Base-by-base conservation (phyloP, 2,888 invertebrate genomes). In the Hypena proboscidalis region DNA sequence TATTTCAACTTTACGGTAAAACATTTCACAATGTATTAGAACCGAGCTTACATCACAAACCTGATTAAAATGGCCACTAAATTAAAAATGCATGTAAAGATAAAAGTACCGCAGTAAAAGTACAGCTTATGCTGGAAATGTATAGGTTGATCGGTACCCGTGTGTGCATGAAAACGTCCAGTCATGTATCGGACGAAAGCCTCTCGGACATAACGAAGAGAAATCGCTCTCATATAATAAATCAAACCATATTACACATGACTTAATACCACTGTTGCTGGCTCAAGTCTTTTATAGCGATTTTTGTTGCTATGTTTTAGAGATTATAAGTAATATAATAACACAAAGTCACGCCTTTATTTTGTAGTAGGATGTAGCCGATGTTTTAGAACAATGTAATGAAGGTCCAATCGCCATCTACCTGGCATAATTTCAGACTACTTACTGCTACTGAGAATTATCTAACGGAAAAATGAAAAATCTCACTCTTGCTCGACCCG, bases 131-230 rank as follows among this genome's bases (percentile, higher is more conserved):
- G n/a, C n/a, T n/a, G n/a, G n/a, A n/a, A n/a, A n/a, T n/a, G n/a
- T n/a, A n/a, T n/a, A n/a, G n/a, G n/a, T n/a, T n/a, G n/a, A n/a
- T n/a, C n/a, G n/a, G n/a, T n/a, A n/a, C n/a, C n/a, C n/a, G n/a
- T n/a, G n/a, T n/a, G 70, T 73, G 70, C 53, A 66, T 57, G 33
- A 36, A 55, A 70, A 57, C 55, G 52, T 31, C 74, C 61, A 79
- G 75, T 83, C 82, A 80, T 76, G 75, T 73, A 69, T 77, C 69
- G 70, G 75, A 71, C 79, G 83, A 83, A 81, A 85, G 84, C 77
- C 59, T 62, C 56, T 69, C 65, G 66, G 66, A 67, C 66, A 57
- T 81, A 81, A 83, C 85, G 78, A 84, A 80, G 85, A 85, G 71
- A 74, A 80, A 85, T 85, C 65, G 76, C 53, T 77, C 66, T 70